Conservation (phyloP, 1,140 invertebrate species). For the Anoplolepis gracilipes region DNA sequence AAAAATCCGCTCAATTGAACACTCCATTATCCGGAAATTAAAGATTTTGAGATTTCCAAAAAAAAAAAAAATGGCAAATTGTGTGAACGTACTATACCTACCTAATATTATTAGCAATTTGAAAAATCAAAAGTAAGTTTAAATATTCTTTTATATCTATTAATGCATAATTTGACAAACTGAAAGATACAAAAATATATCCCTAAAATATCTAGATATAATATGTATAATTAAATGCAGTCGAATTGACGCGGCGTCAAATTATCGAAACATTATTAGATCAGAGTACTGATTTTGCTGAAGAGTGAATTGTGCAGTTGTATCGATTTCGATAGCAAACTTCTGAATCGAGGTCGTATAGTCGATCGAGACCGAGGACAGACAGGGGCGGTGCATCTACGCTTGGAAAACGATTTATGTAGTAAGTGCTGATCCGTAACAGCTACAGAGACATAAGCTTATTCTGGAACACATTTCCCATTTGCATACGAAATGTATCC, state of each 20-base stretch:
- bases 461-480: slow-evolving; percentile 75
- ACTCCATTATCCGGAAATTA: slow-evolving; percentile 8
- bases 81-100: neutral
- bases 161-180: neutral
- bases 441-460: slow-evolving; percentile 74
- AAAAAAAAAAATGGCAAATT: neutral
- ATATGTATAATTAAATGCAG: slow-evolving; percentile 20
- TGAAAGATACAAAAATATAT: neutral
- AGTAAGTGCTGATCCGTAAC: slow-evolving; percentile 73
- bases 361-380: slow-evolving; percentile 53
- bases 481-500: slow-evolving; percentile 76
- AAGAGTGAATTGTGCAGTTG: neutral
- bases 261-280: slow-evolving; percentile 14
- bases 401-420: slow-evolving; percentile 69
- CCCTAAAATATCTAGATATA: neutral
- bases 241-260: neutral
- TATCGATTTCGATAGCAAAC: slow-evolving; percentile 20
- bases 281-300: neutral
- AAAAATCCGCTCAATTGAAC: neutral
- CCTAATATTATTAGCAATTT: neutral
- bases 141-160: neutral
- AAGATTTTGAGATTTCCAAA: neutral
- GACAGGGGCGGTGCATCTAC: neutral
- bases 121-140: neutral
- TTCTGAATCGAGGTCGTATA: slow-evolving; percentile 62